These are phyloP conservation scores for Drosophila anomalata DNA, from an alignment of 2,888 invertebrate species.

Conservation along the genomic window DNA sequence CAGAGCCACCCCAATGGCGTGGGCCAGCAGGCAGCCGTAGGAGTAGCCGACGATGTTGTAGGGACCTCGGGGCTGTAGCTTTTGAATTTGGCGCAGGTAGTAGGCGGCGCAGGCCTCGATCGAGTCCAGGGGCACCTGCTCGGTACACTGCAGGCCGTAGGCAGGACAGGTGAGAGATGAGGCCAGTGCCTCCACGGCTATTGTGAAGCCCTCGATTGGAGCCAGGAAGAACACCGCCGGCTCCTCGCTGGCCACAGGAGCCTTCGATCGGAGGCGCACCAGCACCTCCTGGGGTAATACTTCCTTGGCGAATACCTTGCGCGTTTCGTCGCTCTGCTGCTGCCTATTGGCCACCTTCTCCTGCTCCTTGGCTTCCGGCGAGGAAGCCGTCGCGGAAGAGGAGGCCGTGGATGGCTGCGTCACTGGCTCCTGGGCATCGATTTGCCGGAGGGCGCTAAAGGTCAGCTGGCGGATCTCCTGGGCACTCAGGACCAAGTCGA, in stretches of 20 bases:
- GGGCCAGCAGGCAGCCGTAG: conserved; percentile 96
- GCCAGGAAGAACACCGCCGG: conserved; percentile 89
- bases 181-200: conserved; percentile 89
- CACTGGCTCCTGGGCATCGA: conserved; percentile 64
- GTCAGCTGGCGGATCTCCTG: conserved; percentile 95
- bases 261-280: conserved; percentile 87
- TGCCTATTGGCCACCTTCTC: conserved; percentile 34
- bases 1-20: conserved; percentile 96
- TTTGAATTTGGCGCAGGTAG: conserved; percentile 90
- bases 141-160: conserved; percentile 94
- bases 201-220: conserved; percentile 95
- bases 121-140: conserved; percentile 89
- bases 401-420: conserved; percentile 9
- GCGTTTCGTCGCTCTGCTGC: conserved; percentile 84
- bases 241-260: conserved; percentile 77
- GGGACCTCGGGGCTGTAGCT: conserved; percentile 91
- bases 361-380: conserved; percentile 11
- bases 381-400: not conserved
- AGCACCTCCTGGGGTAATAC: conserved; percentile 91
- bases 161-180: conserved; percentile 89
- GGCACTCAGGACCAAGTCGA: conserved; percentile 94
- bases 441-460: conserved; percentile 89
- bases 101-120: conserved; percentile 89
- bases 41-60: conserved; percentile 97
- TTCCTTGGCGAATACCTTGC: conserved; percentile 86